Evolutionary conservation across 1,140 invertebrate genomes (phyloP), one percentile per base, ranked within the genome.

Genomic region (Aphidius ervi): DNA sequence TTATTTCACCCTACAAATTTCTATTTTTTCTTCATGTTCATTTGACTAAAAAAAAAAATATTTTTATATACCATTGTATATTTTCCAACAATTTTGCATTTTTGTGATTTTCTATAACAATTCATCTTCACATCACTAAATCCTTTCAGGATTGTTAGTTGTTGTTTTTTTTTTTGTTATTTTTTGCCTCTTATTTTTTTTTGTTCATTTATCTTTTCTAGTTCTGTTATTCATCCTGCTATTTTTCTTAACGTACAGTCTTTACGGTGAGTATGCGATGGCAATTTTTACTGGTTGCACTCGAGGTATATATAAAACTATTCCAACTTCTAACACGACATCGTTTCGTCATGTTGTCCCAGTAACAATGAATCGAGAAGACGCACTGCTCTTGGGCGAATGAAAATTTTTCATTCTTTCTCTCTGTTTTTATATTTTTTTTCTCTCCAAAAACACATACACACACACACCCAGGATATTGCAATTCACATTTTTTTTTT

Each of bases 281-380:
- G 46, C 47, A 58, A 49, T 58, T 58, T 58, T 47, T 41, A n/a
- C 39, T 50, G 47, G 43, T 47, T 37, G 49, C 49, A 52, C 49
- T 52, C 49, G 7, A 43, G 2, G 42, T 7, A 43, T 8, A 43
- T 43, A 43, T 10, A 8, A 49, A 9, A 16, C 47, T 47, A 5
- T 7, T 31, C 31, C 46, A 9, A 10, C 9, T 37, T 8, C 46
- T 40, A 10, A 46, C 20, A 57, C 46, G n/a, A 5, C 37, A 10
- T 16, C 40, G 7, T 53, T 41, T 45, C 45, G 46, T 48, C 23
- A 46, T 46, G 54, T 47, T 60, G 23, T 52, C 31, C 37, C 23
- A 8, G 31, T 48, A 60, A 60, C 59, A 54, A 60, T 60, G 59
- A 60, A 43, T 60, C 46, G 45, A 55, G 43, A 60, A 54, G 50